phyloP scores from a whole-genome alignment of 1,140 invertebrate species.

The Aphaenogaster rudis region DNA sequence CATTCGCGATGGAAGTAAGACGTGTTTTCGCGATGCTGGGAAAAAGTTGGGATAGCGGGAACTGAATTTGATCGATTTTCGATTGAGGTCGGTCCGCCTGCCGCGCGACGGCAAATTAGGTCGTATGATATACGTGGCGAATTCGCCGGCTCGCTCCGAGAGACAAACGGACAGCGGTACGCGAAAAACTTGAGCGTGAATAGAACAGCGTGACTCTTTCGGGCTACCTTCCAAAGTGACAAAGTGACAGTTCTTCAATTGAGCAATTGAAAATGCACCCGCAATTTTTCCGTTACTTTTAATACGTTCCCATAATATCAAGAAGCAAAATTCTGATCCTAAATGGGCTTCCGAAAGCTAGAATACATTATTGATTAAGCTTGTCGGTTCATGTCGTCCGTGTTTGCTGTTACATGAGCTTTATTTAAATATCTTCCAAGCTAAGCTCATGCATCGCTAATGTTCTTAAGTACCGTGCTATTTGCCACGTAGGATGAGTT shows the following conservation, averaged over 20 bases:
- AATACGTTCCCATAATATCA: background rate
- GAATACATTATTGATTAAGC: conserved; percentile 33
- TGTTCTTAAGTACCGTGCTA: conserved; percentile 58
- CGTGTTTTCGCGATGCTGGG: conserved; percentile 33
- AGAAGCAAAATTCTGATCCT: background rate
- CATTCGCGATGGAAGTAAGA: conserved; percentile 28
- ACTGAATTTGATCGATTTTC: conserved; percentile 64
- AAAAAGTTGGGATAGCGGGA: conserved; percentile 44
- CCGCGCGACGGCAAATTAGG: conserved; percentile 58
- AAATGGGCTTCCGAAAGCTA: background rate
- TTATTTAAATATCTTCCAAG: conserved; percentile 53
- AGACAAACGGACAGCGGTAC: conserved; percentile 11
- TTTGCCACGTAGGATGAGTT: conserved; percentile 63
- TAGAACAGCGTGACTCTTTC: conserved; percentile 6
- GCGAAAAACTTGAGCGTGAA: conserved; percentile 34
- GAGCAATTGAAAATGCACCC: background rate
- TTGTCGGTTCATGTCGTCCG: background rate
- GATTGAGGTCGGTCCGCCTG: conserved; percentile 56
- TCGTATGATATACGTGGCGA: conserved; percentile 55
- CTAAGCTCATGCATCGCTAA: conserved; percentile 59
- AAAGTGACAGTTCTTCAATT: background rate
- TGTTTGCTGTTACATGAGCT: conserved; percentile 12
- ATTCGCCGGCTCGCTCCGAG: conserved; percentile 27
- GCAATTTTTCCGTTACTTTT: background rate
- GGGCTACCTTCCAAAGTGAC: background rate